A percentile compares a stretch with the other conserved stretches of the same genome.
Conservation (phyloP, 2,113 vertebrate genomes). For the Calypte anna region DNA sequence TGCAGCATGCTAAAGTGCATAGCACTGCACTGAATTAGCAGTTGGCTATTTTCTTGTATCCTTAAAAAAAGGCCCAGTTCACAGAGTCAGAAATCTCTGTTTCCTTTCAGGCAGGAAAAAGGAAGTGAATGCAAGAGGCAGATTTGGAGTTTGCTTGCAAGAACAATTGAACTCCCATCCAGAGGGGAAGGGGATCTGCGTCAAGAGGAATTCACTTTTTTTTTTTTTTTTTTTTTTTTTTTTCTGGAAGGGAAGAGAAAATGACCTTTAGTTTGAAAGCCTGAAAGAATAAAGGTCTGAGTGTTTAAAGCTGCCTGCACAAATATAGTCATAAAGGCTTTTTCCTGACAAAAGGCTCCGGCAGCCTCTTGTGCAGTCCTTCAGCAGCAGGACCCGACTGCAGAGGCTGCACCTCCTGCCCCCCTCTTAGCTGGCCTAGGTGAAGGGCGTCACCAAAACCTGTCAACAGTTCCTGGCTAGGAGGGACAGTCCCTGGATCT, state of each 20-base stretch:
- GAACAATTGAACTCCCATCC: slow-evolving; percentile 91
- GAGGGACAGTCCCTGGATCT: neutral
- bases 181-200: slow-evolving; percentile 90
- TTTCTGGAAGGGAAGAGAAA: slow-evolving; percentile 76
- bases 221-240: slow-evolving; percentile 65
- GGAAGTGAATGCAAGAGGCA: slow-evolving; percentile 87
- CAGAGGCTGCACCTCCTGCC: rapidly evolving
- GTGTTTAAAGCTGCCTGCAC: neutral
- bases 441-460: slow-evolving; percentile 25
- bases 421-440: neutral
- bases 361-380: neutral
- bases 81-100: slow-evolving; percentile 78
- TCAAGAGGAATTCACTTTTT: slow-evolving; percentile 83
- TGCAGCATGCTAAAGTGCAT: slow-evolving; percentile 34
- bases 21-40: slow-evolving; percentile 17
- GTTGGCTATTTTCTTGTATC: slow-evolving; percentile 58
- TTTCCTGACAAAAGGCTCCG: slow-evolving; percentile 36
- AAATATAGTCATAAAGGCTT: slow-evolving; percentile 53
- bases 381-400: neutral
- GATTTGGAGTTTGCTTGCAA: slow-evolving; percentile 81
- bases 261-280: slow-evolving; percentile 80
- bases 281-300: slow-evolving; percentile 63
- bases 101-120: slow-evolving; percentile 91
- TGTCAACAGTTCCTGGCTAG: neutral
- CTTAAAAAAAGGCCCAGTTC: slow-evolving; percentile 61